phyloP scores from a whole-genome alignment of 2,888 invertebrate genomes.

The Mythimna pallens region DNA sequence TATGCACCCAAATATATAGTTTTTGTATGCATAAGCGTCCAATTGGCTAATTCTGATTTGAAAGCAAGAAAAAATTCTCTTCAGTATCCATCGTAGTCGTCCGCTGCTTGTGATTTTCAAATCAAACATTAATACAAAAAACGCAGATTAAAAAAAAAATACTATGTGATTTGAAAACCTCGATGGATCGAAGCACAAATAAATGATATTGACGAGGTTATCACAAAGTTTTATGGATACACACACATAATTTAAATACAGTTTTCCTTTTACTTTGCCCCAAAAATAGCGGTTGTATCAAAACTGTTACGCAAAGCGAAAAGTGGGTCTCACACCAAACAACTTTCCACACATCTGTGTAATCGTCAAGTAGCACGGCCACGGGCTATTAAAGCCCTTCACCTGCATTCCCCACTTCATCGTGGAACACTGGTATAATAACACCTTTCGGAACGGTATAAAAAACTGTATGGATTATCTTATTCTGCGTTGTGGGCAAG shows the following conservation, averaged over 20 bases:
- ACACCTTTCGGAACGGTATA: conserved; percentile 35
- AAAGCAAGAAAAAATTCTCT: not conserved
- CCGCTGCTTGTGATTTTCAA: not conserved
- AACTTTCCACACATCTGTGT: conserved; percentile 59
- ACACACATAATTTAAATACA: not conserved
- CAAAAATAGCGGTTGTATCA: conserved; percentile 15
- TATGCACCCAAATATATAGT: not conserved
- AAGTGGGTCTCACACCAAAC: conserved; percentile 53
- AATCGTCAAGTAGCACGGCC: conserved; percentile 52
- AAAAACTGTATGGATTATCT: conserved; percentile 18
- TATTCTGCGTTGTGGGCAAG: conserved; percentile 1
- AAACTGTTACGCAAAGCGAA: conserved; percentile 49
- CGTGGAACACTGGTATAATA: conserved; percentile 24
- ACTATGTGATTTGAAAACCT: not conserved
- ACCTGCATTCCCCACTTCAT: conserved; percentile 53
- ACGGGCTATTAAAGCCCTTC: conserved; percentile 58
- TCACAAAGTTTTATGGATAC: too few species aligned
- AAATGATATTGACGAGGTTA: not conserved
- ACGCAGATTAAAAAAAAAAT: not conserved
- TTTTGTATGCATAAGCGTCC: not conserved
- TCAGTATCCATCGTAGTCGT: not conserved
- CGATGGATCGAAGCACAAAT: not conserved
- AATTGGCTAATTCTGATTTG: too few species aligned
- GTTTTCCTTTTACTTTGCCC: conserved; percentile 41
- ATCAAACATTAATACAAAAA: not conserved